These are phyloP conservation scores for Oscarella lobularis DNA, from an alignment of 37 sponge, comb jelly and placozoan species.

Conservation along the genomic window DNA sequence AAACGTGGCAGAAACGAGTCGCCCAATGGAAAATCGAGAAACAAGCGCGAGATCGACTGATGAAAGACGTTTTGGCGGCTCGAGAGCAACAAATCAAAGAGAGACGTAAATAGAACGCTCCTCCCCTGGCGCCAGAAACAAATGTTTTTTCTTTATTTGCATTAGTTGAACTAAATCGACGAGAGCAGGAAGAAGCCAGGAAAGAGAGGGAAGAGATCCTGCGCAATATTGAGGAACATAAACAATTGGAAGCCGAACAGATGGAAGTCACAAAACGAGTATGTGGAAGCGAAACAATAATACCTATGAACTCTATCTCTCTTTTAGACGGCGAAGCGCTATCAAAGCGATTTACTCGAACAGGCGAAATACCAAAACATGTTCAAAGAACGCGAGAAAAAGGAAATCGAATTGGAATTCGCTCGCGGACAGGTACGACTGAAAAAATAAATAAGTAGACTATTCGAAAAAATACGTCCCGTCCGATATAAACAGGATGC, in stretches of 20 bases:
- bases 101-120: slow-evolving; percentile 36
- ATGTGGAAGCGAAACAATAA: not conserved
- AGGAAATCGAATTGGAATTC: slow-evolving; percentile 34
- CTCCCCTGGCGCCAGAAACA: not conserved
- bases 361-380: slow-evolving; percentile 49
- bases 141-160: slow-evolving; percentile 2
- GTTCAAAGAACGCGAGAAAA: slow-evolving; percentile 16
- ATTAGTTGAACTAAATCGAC: slow-evolving; percentile 32
- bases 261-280: slow-evolving; percentile 27
- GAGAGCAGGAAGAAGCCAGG: slow-evolving; percentile 32
- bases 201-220: slow-evolving; percentile 36
- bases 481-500: no score
- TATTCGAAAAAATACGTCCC: no score
- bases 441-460: no score
- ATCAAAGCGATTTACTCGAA: slow-evolving; percentile 41
- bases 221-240: slow-evolving; percentile 55
- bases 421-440: no score
- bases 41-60: slow-evolving; percentile 75
- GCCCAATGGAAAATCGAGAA: slow-evolving; percentile 83
- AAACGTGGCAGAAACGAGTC: slow-evolving; percentile 73
- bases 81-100: slow-evolving; percentile 70
- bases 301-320: not conserved
- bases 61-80: slow-evolving; percentile 70
- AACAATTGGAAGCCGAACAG: slow-evolving; percentile 46
- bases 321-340: slow-evolving; percentile 14